Evolutionary conservation across 2,888 invertebrate species (phyloP).

Genomic region (Caenorhabditis sinica): DNA sequence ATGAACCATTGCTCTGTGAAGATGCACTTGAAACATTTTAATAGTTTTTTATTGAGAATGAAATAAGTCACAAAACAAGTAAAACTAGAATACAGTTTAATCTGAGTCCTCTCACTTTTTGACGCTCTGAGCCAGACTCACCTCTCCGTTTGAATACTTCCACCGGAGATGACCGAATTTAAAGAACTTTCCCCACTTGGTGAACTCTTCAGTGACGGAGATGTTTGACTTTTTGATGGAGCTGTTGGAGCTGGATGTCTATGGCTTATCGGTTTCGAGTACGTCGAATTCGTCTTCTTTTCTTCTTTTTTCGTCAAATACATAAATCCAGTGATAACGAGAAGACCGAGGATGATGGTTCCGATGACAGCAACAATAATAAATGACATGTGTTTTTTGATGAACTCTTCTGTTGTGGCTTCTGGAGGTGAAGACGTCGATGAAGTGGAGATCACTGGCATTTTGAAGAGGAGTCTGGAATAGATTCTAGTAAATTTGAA

Average conservation of each 20-base stretch:
- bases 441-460: neutral
- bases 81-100: neutral
- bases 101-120: neutral
- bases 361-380: slow-evolving; percentile 10
- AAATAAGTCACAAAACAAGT: neutral
- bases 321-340: neutral
- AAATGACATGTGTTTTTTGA: slow-evolving; percentile 13
- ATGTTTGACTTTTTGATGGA: neutral
- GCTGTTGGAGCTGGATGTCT: neutral
- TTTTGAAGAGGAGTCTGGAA: neutral
- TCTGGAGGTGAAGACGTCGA: neutral
- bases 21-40: too few species aligned
- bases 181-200: neutral
- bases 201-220: neutral
- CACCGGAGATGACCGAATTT: neutral
- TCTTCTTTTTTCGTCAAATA: slow-evolving; percentile 10
- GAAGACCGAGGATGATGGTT: slow-evolving; percentile 14
- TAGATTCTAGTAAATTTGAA: neutral
- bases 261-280: neutral
- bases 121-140: neutral
- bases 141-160: neutral
- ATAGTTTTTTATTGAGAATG: too few species aligned
- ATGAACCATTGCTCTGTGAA: too few species aligned
- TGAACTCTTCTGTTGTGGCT: slow-evolving; percentile 3
- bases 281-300: neutral